phyloP scores from a whole-genome alignment of 2,113 vertebrate genomes.

The Typhlomys cinereus region DNA sequence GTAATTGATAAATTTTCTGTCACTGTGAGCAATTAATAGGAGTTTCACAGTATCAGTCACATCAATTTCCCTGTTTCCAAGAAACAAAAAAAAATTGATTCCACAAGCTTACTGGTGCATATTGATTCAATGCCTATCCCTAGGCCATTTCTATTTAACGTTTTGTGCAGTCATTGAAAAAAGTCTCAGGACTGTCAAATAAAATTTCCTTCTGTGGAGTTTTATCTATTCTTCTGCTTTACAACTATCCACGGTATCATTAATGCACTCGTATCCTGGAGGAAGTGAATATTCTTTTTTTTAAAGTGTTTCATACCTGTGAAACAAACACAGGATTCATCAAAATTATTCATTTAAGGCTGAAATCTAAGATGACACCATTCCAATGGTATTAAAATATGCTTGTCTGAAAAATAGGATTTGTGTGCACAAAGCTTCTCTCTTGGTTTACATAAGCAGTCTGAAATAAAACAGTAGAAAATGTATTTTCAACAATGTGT shows the following conservation, averaged over 20 bases:
- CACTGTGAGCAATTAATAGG: slow-evolving; percentile 84
- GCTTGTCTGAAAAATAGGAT: not conserved
- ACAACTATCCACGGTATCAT: slow-evolving; percentile 76
- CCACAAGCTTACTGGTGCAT: slow-evolving; percentile 83
- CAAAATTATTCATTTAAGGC: slow-evolving; percentile 62
- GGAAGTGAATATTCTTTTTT: slow-evolving; percentile 50
- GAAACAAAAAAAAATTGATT: slow-evolving; percentile 88
- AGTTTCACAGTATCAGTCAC: slow-evolving; percentile 81
- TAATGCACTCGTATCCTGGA: slow-evolving; percentile 70
- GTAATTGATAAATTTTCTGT: slow-evolving; percentile 88
- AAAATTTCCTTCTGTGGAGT: slow-evolving; percentile 79
- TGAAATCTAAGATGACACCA: slow-evolving; percentile 57
- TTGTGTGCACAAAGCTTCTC: slow-evolving; percentile 39
- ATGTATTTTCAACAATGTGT: not conserved
- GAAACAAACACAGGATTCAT: slow-evolving; percentile 57
- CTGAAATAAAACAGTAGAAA: slow-evolving; percentile 45
- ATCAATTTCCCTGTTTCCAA: slow-evolving; percentile 84
- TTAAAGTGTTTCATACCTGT: slow-evolving; percentile 58
- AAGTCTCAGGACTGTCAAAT: slow-evolving; percentile 81
- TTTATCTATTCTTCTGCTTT: slow-evolving; percentile 81
- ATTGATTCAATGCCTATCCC: slow-evolving; percentile 83
- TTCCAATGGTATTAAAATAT: slow-evolving; percentile 32
- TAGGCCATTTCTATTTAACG: slow-evolving; percentile 84
- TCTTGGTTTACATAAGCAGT: slow-evolving; percentile 11
- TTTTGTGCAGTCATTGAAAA: slow-evolving; percentile 83